phyloP scores from a whole-genome alignment of 2,113 vertebrate species.

The Tor tambroides region DNA sequence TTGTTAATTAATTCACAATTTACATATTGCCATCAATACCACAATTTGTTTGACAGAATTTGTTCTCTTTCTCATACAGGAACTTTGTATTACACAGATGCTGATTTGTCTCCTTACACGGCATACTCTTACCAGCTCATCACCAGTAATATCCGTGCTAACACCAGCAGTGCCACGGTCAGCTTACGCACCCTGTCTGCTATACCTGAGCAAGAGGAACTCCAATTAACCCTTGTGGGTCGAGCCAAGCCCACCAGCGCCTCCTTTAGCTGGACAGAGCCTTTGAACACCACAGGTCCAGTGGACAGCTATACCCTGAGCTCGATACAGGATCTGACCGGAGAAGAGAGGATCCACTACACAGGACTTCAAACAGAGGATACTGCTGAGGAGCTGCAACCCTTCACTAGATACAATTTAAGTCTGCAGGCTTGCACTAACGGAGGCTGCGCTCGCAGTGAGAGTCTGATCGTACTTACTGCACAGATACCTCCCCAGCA shows the following conservation, averaged over 20 bases:
- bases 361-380: slow-evolving; percentile 80
- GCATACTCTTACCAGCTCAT: slow-evolving; percentile 83
- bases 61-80: slow-evolving; percentile 67
- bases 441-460: slow-evolving; percentile 81
- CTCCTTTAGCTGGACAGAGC: slow-evolving; percentile 80
- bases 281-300: slow-evolving; percentile 78
- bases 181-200: slow-evolving; percentile 79
- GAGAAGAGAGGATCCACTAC: slow-evolving; percentile 73
- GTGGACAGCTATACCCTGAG: slow-evolving; percentile 83
- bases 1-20: background rate
- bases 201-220: slow-evolving; percentile 70
- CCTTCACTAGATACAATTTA: slow-evolving; percentile 84
- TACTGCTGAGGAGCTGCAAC: slow-evolving; percentile 76
- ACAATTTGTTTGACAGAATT: background rate
- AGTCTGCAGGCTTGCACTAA: slow-evolving; percentile 82
- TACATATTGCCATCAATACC: background rate
- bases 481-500: slow-evolving; percentile 80
- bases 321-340: slow-evolving; percentile 61
- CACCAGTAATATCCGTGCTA: slow-evolving; percentile 78
- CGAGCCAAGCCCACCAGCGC: slow-evolving; percentile 76
- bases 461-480: slow-evolving; percentile 78
- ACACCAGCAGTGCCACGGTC: slow-evolving; percentile 75
- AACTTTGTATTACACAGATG: slow-evolving; percentile 78
- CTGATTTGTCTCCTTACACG: slow-evolving; percentile 77
- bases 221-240: slow-evolving; percentile 75